A percentile compares a stretch with the other conserved stretches of the same genome.
Evolutionary conservation across 2,888 invertebrate species (phyloP).

Genomic region (Cataglyphis albicans): DNA sequence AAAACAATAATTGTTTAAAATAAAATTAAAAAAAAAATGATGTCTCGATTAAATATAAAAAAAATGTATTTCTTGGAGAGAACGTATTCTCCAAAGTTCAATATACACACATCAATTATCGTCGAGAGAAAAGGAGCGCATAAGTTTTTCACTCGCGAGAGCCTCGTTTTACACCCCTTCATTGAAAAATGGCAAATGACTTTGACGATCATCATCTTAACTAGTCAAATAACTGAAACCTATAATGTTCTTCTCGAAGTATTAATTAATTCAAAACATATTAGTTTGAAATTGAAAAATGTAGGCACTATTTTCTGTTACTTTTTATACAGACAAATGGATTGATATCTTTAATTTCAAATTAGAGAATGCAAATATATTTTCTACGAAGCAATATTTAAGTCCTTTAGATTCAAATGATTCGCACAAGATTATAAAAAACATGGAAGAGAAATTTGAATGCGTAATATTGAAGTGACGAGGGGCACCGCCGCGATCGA

Average conservation of each 20-base stretch:
- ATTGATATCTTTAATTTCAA: neutral
- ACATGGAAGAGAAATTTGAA: neutral
- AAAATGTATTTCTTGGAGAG: neutral
- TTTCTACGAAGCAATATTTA: neutral
- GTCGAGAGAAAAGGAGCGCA: slow-evolving; percentile 20
- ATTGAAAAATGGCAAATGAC: slow-evolving; percentile 1
- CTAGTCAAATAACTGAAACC: neutral
- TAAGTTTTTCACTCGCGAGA: slow-evolving; percentile 16
- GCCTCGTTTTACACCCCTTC: neutral
- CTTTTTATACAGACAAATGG: neutral
- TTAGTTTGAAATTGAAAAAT: neutral
- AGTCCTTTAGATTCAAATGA: neutral
- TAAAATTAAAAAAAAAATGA: neutral
- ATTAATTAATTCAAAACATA: neutral
- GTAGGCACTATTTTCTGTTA: neutral
- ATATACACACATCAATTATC: neutral
- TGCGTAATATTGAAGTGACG: slow-evolving; percentile 26
- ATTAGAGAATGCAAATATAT: neutral
- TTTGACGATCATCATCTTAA: slow-evolving; percentile 28
- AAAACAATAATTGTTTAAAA: neutral
- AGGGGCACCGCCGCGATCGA: neutral
- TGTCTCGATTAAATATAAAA: neutral
- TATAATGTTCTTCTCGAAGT: neutral
- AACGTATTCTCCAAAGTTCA: neutral
- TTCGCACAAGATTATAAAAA: neutral